Percentiles rank a stretch among this genome's conserved stretches.
Evolutionary conservation across 2,113 vertebrate genomes (phyloP).

Genomic region (Cyanistes caeruleus): DNA sequence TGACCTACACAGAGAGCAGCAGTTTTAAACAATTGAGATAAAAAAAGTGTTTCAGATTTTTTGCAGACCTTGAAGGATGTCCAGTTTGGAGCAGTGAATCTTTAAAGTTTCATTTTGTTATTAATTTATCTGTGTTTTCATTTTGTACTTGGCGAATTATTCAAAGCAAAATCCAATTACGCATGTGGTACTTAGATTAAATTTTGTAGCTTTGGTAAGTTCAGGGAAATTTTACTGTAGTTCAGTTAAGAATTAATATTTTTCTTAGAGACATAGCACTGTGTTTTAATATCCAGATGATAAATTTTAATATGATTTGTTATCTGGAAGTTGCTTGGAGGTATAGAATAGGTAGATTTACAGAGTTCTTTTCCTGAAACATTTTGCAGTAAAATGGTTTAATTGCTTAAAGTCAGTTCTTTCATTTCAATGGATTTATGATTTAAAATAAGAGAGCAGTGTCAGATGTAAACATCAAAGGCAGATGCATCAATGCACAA

Average conservation of each 20-base stretch:
- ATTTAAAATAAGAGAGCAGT: neutral
- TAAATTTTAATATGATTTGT: neutral
- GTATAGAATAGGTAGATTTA: neutral
- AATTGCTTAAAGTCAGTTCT: neutral
- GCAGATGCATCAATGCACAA: neutral
- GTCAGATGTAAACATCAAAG: neutral
- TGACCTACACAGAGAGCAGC: neutral
- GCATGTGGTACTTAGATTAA: neutral
- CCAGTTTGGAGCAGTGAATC: neutral
- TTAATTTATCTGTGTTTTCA: neutral
- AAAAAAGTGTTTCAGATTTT: neutral
- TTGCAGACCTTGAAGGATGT: neutral
- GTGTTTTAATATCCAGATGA: neutral
- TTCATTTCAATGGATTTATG: neutral
- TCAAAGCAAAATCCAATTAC: neutral
- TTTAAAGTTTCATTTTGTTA: neutral
- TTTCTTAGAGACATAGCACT: neutral
- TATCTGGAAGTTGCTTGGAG: neutral
- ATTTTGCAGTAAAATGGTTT: neutral
- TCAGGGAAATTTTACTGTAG: neutral
- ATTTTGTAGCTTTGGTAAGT: neutral
- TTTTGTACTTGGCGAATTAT: neutral
- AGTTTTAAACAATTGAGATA: neutral
- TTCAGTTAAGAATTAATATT: neutral
- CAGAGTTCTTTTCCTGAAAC: neutral